Conservation (phyloP, 2,888 invertebrate genomes). For the Thera britannica region DNA sequence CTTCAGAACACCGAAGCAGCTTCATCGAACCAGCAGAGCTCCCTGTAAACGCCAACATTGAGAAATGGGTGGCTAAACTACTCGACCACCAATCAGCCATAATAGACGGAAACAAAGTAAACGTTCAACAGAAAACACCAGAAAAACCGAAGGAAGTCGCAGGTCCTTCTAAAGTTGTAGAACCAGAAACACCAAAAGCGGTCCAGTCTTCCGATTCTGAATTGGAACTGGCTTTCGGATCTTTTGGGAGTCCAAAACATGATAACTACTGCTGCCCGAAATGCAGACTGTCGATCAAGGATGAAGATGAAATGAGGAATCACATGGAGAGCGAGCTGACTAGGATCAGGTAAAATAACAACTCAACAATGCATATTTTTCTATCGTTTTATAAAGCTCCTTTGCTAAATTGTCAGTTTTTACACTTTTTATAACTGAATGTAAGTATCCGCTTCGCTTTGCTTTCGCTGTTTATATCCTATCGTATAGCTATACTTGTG, state of each 20-base stretch:
- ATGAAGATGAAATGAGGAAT: conserved; percentile 60
- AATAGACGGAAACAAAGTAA: conserved; percentile 58
- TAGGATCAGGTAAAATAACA: conserved; percentile 65
- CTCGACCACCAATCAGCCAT: conserved; percentile 62
- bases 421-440: neutral
- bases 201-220: conserved; percentile 39
- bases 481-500: conserved; percentile 4
- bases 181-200: conserved; percentile 27
- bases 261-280: conserved; percentile 67
- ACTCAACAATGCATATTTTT: neutral
- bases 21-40: conserved; percentile 66
- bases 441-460: conserved; percentile 15
- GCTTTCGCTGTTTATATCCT: conserved; percentile 11
- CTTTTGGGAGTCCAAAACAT: conserved; percentile 56
- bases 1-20: conserved; percentile 70
- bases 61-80: conserved; percentile 79
- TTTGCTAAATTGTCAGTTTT: neutral
- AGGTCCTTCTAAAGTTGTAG: conserved; percentile 22
- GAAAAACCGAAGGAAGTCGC: conserved; percentile 33
- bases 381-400: neutral
- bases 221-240: conserved; percentile 64
- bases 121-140: conserved; percentile 55
- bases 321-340: conserved; percentile 73
- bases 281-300: conserved; percentile 54
- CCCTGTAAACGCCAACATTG: conserved; percentile 72